A percentile compares a stretch with the other conserved stretches of the same genome.
These are phyloP conservation scores for Sympetrum striolatum DNA, from an alignment of 2,888 invertebrate genomes.

Conservation along the genomic window DNA sequence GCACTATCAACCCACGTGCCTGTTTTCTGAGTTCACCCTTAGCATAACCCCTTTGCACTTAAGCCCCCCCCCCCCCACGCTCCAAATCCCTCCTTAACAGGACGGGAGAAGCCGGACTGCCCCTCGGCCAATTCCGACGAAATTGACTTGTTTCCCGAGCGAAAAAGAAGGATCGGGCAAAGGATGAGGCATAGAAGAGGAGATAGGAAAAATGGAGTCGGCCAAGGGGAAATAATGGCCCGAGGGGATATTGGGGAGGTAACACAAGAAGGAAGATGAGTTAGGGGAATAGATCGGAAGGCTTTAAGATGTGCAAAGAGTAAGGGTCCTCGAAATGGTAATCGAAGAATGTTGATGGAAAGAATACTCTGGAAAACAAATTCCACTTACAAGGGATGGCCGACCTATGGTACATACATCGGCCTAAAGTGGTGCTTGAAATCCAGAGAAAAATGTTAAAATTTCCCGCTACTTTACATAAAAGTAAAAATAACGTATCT, in stretches of 20 bases:
- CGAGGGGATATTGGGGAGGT: not conserved
- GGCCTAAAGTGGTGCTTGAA: too few relatives aligned
- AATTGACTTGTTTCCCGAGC: constrained; percentile 38
- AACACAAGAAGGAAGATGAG: not conserved
- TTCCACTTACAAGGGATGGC: not conserved
- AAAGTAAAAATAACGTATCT: too few relatives aligned
- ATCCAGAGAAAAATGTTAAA: too few relatives aligned
- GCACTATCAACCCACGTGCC: not conserved
- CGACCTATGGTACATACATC: too few relatives aligned
- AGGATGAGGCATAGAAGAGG: not conserved
- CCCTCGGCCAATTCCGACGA: constrained; percentile 17
- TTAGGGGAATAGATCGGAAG: not conserved
- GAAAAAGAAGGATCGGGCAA: not conserved
- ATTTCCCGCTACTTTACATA: too few relatives aligned
- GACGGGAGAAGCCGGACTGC: not conserved
- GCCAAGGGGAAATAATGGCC: constrained; percentile 22
- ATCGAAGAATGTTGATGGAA: too few relatives aligned
- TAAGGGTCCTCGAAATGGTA: not conserved
- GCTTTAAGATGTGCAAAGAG: not conserved
- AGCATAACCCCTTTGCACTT: constrained; percentile 19
- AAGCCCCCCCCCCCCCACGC: not conserved
- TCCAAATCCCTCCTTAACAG: constrained; percentile 18
- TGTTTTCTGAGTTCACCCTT: not conserved
- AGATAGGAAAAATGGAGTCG: constrained; percentile 13
- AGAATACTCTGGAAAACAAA: too few relatives aligned